A percentile compares a stretch with the other conserved stretches of the same genome.
Conservation (phyloP, 2,113 vertebrate species). For the Antidorcas marsupialis region DNA sequence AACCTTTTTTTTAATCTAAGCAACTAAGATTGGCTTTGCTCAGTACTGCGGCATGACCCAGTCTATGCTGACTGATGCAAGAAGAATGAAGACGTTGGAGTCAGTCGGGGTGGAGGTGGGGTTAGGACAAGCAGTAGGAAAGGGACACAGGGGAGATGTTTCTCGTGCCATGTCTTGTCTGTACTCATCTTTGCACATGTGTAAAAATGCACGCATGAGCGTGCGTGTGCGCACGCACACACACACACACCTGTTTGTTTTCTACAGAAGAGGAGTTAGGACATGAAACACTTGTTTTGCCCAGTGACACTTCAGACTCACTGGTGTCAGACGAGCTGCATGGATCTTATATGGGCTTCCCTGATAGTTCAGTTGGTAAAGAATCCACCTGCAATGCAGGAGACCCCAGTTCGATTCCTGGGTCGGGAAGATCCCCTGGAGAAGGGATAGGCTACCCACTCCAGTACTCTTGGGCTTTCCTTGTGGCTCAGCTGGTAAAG, state of each 20-base stretch:
- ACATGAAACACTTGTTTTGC: neutral
- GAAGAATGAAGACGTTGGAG: neutral
- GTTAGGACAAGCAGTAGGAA: neutral
- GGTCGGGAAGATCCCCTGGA: neutral
- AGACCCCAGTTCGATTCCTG: neutral
- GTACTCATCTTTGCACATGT: neutral
- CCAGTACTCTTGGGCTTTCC: neutral
- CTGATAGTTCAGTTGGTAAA: neutral
- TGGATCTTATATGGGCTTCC: neutral
- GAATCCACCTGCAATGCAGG: neutral
- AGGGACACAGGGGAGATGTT: neutral
- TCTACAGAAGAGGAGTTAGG: neutral
- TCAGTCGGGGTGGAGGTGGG: neutral
- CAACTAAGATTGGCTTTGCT: neutral
- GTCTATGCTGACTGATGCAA: neutral
- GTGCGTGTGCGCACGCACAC: no score
- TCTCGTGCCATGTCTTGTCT: neutral
- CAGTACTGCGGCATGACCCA: neutral
- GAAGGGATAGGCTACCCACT: neutral
- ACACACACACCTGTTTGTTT: neutral
- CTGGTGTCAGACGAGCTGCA: neutral
- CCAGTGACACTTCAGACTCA: neutral
- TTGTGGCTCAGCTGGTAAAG: neutral
- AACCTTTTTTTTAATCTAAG: neutral
- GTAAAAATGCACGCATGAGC: fast-evolving